Evolutionary conservation across 2,888 invertebrate genomes (phyloP).

Genomic region (Sipha maydis): DNA sequence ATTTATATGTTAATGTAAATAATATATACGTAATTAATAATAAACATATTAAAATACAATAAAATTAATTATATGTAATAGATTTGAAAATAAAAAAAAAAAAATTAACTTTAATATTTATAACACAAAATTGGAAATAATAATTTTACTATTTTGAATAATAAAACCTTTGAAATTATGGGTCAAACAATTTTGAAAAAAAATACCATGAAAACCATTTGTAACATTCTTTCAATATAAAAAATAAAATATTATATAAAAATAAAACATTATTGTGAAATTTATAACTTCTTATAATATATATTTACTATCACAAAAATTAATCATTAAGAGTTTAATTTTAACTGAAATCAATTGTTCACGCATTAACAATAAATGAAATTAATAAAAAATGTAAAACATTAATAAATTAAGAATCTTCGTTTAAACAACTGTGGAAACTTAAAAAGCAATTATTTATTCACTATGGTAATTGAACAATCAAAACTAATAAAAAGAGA

Average conservation of each 20-base stretch:
- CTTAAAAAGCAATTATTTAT: background rate
- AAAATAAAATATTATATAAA: too few species aligned
- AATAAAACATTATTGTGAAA: background rate
- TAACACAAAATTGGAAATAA: background rate
- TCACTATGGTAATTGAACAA: background rate
- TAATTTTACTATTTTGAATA: background rate
- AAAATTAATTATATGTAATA: too few species aligned
- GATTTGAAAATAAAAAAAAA: too few species aligned
- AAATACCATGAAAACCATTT: background rate
- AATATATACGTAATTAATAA: background rate
- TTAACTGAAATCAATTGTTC: background rate
- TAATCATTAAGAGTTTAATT: background rate
- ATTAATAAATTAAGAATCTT: too few species aligned
- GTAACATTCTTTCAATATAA: background rate
- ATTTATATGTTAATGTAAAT: background rate
- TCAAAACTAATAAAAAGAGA: too few species aligned
- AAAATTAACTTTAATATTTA: too few species aligned
- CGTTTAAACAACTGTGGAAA: background rate
- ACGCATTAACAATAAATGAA: background rate
- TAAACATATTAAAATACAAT: too few species aligned
- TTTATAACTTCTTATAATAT: background rate
- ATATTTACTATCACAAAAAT: background rate
- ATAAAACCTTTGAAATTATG: background rate
- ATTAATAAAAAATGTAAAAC: background rate
- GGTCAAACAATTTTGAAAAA: background rate